Evolutionary conservation across 2,113 vertebrate species (phyloP).

Genomic region (Heterocephalus glaber): DNA sequence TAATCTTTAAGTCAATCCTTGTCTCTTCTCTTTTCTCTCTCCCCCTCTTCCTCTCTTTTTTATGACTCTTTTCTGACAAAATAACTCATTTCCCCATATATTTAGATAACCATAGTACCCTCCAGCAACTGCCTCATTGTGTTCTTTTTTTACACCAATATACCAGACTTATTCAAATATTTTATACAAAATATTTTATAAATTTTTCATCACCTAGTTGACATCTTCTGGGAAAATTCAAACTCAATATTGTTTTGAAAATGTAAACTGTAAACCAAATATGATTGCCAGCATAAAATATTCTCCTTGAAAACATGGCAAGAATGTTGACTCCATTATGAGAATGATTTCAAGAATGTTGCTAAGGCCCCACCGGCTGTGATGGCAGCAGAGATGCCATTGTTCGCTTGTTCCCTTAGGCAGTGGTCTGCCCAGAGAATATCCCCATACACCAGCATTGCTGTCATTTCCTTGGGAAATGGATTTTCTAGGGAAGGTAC

Average conservation of each 20-base stretch:
- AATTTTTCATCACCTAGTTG: background rate
- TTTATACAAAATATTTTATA: background rate
- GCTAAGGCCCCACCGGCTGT: background rate
- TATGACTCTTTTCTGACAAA: background rate
- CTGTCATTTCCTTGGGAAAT: background rate
- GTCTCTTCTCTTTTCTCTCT: background rate
- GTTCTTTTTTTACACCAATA: background rate
- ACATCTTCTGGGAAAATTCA: background rate
- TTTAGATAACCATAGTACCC: background rate
- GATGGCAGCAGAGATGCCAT: rapidly evolving
- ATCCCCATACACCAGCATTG: rapidly evolving
- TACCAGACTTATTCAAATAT: background rate
- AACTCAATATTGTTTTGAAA: background rate
- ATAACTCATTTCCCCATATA: background rate
- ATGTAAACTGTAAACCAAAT: background rate
- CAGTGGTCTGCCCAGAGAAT: background rate
- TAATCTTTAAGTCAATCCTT: background rate
- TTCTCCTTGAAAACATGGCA: background rate
- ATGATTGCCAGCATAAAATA: too few relatives aligned
- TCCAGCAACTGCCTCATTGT: background rate
- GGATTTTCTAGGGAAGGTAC: background rate
- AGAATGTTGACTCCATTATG: background rate
- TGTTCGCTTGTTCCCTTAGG: background rate
- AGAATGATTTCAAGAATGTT: background rate
- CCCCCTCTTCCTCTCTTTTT: too few relatives aligned